Base-by-base conservation (phyloP, 2,888 invertebrate species). In the Neoaliturus tenellus region DNA sequence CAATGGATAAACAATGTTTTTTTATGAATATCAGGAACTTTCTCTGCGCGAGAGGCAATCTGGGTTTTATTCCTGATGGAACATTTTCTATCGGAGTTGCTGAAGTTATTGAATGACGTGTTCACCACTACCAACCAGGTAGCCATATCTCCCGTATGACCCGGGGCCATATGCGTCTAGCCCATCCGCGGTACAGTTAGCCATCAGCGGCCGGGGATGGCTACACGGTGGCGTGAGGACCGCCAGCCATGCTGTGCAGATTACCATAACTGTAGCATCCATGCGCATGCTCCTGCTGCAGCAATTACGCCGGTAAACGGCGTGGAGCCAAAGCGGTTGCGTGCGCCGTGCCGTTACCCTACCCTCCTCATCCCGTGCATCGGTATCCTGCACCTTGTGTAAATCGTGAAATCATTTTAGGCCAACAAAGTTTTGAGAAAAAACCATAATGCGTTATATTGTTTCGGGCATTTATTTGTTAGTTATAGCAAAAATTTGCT, bases 221-320 rank as follows among this genome's bases (percentile, higher is more conserved):
- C n/a, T n/a, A n/a, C n/a, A n/a, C 31, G 62, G 1, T 71, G n/a
- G 71, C 41, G 71, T 35, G 25, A 12, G 8, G 75, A 41, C 44
- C 44, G 48, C 28, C 44, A 28, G 75, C 75, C 44, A 48, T 25
- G 62, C 48, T 44, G 75, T 35, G 71, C 44, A 69, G 69, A 75
- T 75, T 75, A 75, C 75, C 75, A 75, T 75, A 75, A 75, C 75
- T 44, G 75, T 75, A 75, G 41, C 75, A 44, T 75, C 75, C 75
- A 75, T 75, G 75, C 44, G 12, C 69, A 35, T 39, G 39, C 39
- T 17, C 5, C 33, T 20, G 8, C n/a, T n/a, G 51, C 62, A 5
- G 48, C 28, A 75, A 75, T 75, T 75, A 75, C 48, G 28, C 28
- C 44, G 75, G 48, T 28, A 73, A 73, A 23, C n/a, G 71, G 75